A percentile compares a stretch with the other conserved stretches of the same genome.
Conservation (phyloP, 1,140 invertebrate genomes). For the Nomia melanderi region DNA sequence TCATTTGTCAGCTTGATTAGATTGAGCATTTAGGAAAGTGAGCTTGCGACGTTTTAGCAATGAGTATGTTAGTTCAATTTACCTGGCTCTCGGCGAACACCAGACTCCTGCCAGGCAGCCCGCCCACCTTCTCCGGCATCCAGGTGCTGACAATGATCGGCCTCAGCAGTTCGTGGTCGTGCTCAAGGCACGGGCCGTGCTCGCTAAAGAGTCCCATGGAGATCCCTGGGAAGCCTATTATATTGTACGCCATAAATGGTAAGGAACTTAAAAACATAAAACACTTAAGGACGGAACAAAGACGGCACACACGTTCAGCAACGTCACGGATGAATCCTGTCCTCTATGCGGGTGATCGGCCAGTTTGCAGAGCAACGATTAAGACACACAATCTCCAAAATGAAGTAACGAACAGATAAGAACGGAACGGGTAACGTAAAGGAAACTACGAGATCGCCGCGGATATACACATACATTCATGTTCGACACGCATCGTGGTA, state of each 20-base stretch:
- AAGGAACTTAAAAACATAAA: slow-evolving; percentile 68
- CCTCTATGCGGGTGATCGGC: neutral
- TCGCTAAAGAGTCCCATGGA: slow-evolving; percentile 82
- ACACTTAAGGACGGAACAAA: slow-evolving; percentile 71
- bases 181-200: slow-evolving; percentile 88
- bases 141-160: slow-evolving; percentile 92
- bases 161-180: slow-evolving; percentile 90
- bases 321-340: neutral
- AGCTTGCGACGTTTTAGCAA: too few species aligned
- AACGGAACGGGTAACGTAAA: slow-evolving; percentile 28
- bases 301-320: slow-evolving; percentile 64
- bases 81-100: slow-evolving; percentile 95
- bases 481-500: too few species aligned
- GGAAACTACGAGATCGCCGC: too few species aligned
- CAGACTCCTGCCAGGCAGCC: slow-evolving; percentile 89
- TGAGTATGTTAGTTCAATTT: slow-evolving; percentile 42
- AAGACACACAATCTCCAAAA: neutral
- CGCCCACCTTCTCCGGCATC: slow-evolving; percentile 92
- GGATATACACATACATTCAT: neutral
- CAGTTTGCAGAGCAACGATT: too few species aligned
- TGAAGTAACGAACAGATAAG: neutral
- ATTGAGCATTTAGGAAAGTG: too few species aligned
- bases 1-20: too few species aligned
- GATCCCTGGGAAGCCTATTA: slow-evolving; percentile 83
- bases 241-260: slow-evolving; percentile 70